phyloP scores from a whole-genome alignment of 2,888 invertebrate genomes.

The Drosophila neotestacea region DNA sequence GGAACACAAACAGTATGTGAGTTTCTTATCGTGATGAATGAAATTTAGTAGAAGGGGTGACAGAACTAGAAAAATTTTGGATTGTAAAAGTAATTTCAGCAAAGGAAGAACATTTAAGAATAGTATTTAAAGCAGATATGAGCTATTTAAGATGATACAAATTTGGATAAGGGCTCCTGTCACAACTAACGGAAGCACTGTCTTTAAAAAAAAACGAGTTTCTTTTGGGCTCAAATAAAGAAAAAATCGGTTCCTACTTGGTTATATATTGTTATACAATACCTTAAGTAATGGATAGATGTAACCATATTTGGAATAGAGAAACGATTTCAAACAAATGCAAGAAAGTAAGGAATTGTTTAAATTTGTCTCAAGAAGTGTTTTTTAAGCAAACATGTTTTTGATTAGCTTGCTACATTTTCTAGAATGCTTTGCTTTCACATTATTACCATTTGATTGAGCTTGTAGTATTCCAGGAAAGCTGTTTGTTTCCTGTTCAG shows the following conservation, averaged over 20 bases:
- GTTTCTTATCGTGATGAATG: conserved; percentile 16
- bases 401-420: conserved; percentile 4
- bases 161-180: too few relatives aligned
- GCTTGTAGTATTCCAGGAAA: background rate
- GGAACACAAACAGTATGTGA: background rate
- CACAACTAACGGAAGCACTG: too few relatives aligned
- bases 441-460: conserved; percentile 2
- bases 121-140: background rate
- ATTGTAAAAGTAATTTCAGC: background rate
- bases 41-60: background rate
- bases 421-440: background rate
- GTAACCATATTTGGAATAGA: background rate
- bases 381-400: background rate
- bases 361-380: background rate
- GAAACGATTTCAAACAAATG: background rate
- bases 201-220: too few relatives aligned
- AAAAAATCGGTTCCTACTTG: background rate
- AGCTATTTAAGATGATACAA: background rate
- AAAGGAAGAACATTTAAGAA: background rate
- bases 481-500: conserved; percentile 14
- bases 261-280: background rate
- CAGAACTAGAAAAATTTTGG: background rate
- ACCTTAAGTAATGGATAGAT: background rate
- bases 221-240: too few relatives aligned
- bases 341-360: background rate